Evolutionary conservation across 2,113 vertebrate species (phyloP).

Genomic region (Electrona antarctica): DNA sequence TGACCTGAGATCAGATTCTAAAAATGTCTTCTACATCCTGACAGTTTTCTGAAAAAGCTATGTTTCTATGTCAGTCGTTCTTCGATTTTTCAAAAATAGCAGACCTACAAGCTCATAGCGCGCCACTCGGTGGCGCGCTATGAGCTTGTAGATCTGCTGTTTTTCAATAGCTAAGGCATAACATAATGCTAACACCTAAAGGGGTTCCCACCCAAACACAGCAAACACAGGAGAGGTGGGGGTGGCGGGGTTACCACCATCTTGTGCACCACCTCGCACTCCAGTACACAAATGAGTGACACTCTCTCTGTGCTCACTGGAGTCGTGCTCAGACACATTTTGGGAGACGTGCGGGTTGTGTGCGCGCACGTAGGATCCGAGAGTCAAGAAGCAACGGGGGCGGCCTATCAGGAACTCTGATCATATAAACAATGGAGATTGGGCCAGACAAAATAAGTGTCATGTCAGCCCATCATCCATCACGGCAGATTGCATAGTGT

Average conservation of each 20-base stretch:
- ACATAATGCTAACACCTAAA: no score
- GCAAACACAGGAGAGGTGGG: not conserved
- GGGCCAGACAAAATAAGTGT: conserved; percentile 42
- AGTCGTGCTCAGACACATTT: conserved; percentile 48
- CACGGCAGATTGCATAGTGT: conserved; percentile 25
- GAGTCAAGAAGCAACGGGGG: not conserved
- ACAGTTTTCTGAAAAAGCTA: no score
- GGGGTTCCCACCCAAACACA: no score
- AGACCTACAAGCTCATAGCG: no score
- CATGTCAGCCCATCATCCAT: conserved; percentile 17
- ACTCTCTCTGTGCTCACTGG: conserved; percentile 12
- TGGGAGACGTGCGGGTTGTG: conserved; percentile 8
- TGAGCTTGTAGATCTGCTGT: no score
- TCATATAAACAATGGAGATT: conserved; percentile 40
- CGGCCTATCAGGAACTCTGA: conserved; percentile 38
- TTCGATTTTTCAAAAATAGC: no score
- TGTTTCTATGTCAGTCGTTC: no score
- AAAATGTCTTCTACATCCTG: no score
- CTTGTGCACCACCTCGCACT: conserved; percentile 10
- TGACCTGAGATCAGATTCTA: no score
- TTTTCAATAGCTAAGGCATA: no score
- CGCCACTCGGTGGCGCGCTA: no score
- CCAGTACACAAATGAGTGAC: conserved; percentile 25
- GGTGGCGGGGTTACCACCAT: not conserved
- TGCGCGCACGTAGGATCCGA: not conserved